Conservation (phyloP, 2,797 vertebrate genomes). For the Falco peregrinus region DNA sequence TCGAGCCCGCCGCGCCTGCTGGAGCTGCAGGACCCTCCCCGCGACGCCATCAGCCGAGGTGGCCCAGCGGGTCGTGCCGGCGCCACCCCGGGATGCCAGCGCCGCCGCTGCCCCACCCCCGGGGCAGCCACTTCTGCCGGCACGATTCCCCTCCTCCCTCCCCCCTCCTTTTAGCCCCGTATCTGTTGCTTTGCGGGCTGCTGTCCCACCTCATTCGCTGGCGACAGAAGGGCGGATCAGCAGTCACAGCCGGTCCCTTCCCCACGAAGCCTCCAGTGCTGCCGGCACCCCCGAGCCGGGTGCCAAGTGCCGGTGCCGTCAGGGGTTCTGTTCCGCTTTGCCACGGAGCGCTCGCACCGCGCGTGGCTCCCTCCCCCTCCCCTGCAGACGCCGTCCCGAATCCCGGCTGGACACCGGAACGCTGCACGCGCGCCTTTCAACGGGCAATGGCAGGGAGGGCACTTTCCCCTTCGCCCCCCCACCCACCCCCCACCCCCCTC, state of each 20-base stretch:
- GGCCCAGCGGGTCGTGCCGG: background rate
- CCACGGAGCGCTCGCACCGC: background rate
- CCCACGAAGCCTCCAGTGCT: background rate
- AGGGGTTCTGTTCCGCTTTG: background rate
- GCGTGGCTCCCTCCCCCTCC: background rate
- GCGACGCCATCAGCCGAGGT: background rate
- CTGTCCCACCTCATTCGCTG: background rate
- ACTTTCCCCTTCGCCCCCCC: no score
- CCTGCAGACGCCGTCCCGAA: background rate
- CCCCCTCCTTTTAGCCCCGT: background rate
- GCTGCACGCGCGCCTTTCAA: background rate
- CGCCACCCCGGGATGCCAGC: background rate
- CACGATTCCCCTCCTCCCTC: background rate
- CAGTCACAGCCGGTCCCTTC: background rate
- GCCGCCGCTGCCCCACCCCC: background rate
- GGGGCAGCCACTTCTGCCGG: background rate
- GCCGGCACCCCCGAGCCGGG: background rate
- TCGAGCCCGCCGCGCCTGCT: background rate
- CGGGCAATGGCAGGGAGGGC: background rate
- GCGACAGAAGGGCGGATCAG: background rate
- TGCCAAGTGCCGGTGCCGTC: background rate
- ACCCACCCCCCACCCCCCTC: accelerated
- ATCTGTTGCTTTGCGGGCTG: background rate
- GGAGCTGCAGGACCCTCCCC: background rate
- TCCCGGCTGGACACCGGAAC: background rate